Evolutionary conservation across 92 coral and sea anemone species (phyloP).

Genomic region (Meandrina meandrites): DNA sequence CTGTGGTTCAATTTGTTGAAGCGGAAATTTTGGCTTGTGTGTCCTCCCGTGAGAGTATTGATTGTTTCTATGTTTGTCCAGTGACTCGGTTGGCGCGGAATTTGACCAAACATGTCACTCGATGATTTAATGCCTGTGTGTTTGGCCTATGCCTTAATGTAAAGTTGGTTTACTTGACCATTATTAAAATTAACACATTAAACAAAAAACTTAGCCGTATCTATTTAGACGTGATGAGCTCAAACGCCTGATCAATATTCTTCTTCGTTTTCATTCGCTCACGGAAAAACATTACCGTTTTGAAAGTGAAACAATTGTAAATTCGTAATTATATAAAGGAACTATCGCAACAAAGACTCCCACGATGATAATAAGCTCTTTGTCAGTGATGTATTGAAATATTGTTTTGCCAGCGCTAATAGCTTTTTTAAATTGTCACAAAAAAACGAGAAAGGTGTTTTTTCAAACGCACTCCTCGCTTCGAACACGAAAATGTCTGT

Average conservation of each 20-base stretch:
- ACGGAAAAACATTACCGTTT: slow-evolving; percentile 10
- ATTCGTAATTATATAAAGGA: slow-evolving; percentile 16
- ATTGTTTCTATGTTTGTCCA: not conserved
- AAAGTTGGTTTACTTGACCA: slow-evolving; percentile 1
- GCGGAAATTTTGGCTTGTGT: not conserved
- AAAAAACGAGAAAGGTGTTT: not conserved
- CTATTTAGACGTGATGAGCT: not conserved
- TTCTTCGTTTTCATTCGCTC: not conserved
- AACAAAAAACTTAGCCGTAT: not conserved
- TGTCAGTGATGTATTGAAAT: not conserved
- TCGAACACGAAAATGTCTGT: not conserved
- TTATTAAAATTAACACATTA: slow-evolving; percentile 1
- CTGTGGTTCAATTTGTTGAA: not conserved
- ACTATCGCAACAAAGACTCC: slow-evolving; percentile 31
- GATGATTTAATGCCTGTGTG: slow-evolving; percentile 17
- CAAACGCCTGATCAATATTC: slow-evolving; percentile 1
- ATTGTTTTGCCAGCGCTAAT: slow-evolving; percentile 14
- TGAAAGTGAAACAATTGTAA: slow-evolving; percentile 10
- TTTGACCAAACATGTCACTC: slow-evolving; percentile 6
- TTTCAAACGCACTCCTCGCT: not conserved
- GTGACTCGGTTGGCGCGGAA: slow-evolving; percentile 48
- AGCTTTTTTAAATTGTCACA: slow-evolving; percentile 5
- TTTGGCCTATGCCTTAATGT: slow-evolving; percentile 15
- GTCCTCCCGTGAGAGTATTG: not conserved
- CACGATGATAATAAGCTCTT: slow-evolving; percentile 35